Evolutionary conservation across 2,888 invertebrate species (phyloP).

Genomic region (Caenorhabditis afra): DNA sequence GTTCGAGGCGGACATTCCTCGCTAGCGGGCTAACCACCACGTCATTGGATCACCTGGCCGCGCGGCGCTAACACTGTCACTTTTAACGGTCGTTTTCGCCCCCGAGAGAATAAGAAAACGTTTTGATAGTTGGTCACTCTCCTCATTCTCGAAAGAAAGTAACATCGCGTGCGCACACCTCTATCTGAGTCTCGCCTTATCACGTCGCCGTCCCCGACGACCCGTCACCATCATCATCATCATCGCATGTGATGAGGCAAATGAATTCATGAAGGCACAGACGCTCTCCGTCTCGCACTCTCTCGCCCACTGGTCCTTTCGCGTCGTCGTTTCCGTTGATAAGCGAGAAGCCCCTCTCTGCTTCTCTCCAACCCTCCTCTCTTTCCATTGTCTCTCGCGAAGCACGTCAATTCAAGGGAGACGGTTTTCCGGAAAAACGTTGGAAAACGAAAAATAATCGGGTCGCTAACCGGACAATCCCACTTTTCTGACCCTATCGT

Average conservation of each 20-base stretch:
- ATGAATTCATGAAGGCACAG: conserved; percentile 15
- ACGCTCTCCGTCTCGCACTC: background rate
- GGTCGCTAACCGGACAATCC: conserved; percentile 6
- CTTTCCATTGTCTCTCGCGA: conserved; percentile 1
- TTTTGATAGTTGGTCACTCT: conserved; percentile 24
- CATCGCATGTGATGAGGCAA: conserved; percentile 24
- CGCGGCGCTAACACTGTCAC: conserved; percentile 18
- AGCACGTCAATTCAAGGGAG: background rate
- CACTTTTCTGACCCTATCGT: conserved; percentile 10
- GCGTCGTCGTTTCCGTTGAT: conserved; percentile 7
- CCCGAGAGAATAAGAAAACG: conserved; percentile 5
- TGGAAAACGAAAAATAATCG: too few relatives aligned
- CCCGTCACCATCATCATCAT: conserved; percentile 29
- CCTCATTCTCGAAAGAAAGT: conserved; percentile 5
- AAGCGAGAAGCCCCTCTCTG: conserved; percentile 10
- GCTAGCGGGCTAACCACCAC: conserved; percentile 5
- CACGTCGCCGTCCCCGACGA: background rate
- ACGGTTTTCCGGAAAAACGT: background rate
- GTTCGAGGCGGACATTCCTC: background rate
- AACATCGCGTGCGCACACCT: conserved; percentile 22
- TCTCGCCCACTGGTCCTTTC: background rate
- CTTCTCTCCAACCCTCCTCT: conserved; percentile 5
- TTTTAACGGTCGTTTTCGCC: conserved; percentile 19
- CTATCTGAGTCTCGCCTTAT: conserved; percentile 17
- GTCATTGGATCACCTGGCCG: conserved; percentile 27